Conservation (phyloP, 2,888 invertebrate species). For the Epiperipatus broadwayi region DNA sequence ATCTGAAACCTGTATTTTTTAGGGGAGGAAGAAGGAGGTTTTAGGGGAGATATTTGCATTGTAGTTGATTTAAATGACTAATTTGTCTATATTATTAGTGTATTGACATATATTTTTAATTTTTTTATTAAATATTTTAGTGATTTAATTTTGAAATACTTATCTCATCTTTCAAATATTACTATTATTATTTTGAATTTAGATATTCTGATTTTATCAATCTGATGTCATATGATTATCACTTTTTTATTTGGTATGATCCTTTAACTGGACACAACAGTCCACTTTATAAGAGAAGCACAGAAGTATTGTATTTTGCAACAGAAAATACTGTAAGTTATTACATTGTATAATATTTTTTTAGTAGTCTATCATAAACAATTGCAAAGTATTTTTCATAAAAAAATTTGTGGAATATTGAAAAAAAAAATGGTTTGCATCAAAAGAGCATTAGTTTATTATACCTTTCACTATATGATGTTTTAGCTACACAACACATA, state of each 20-base stretch:
- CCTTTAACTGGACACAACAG: conserved; percentile 70
- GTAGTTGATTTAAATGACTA: too few species aligned
- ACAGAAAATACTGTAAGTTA: conserved; percentile 45
- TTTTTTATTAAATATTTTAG: neutral
- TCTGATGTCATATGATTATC: conserved; percentile 80
- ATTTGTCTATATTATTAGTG: conserved; percentile 7
- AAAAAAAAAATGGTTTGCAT: neutral
- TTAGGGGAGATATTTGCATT: too few species aligned
- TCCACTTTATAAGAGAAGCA: conserved; percentile 44
- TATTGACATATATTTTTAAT: conserved; percentile 5
- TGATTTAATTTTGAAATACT: conserved; percentile 6
- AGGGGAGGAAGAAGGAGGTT: too few species aligned
- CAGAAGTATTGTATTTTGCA: conserved; percentile 42
- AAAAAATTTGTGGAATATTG: too few species aligned
- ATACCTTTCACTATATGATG: too few species aligned
- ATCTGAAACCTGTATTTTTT: too few species aligned
- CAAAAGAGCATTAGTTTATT: neutral
- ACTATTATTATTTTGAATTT: conserved; percentile 19
- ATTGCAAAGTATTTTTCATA: too few species aligned
- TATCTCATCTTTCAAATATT: conserved; percentile 5
- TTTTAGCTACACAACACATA: too few species aligned
- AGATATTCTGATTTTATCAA: conserved; percentile 62
- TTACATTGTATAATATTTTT: too few species aligned
- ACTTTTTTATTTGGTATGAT: conserved; percentile 49
- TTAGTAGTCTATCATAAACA: too few species aligned